Base-by-base conservation (phyloP, 92 coral and sea anemone species). In the Metridium senile region DNA sequence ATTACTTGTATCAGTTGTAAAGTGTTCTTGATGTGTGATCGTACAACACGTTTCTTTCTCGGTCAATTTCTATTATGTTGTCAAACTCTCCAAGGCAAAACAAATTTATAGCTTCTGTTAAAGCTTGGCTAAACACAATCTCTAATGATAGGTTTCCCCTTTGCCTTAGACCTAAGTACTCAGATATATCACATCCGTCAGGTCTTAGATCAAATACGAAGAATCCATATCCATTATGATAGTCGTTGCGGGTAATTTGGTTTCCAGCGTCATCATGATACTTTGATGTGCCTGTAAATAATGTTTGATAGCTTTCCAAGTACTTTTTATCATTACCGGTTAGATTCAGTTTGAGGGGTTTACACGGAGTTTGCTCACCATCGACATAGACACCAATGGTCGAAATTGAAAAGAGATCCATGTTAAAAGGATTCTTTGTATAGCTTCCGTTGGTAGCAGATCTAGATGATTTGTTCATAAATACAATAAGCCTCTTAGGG, bases 361-460 rank as follows among this genome's bases (percentile, higher is more conserved):
- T 80, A 43, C 62, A 54, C 6, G 83, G 88, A 0, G 59, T 33
- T 26, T 78, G 80, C 39, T 77, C 85, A 9, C 88, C 88, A 22
- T 84, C 88, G 27, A 85, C 84, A 51, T 70, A 72, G 0, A 88
- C 83, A 16, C 84, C 89, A 27, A 80, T 62, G 49, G 66, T 70
- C 4, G 77, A 64, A 8, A 71, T 58, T 32, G 65, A 54, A 70
- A 83, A 78, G 21, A 83, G 58, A 19, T 87, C 74, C 39, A 82
- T 71, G 85, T 82, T 84, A 69, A 66, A 80, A 0, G 84, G 89
- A 33, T 81, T 84, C 72, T 62, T 63, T 11, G 80, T 29, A 63
- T 71, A 88, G 34, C 62, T 22, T 11, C 92, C 92, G 47, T 83
- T 76, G 70, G 52, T 77, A 6, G 88, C 88, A 18, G 81, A 79